These are phyloP conservation scores for Epinephelus coioides DNA, from an alignment of 2,797 vertebrate species.

Conservation along the genomic window DNA sequence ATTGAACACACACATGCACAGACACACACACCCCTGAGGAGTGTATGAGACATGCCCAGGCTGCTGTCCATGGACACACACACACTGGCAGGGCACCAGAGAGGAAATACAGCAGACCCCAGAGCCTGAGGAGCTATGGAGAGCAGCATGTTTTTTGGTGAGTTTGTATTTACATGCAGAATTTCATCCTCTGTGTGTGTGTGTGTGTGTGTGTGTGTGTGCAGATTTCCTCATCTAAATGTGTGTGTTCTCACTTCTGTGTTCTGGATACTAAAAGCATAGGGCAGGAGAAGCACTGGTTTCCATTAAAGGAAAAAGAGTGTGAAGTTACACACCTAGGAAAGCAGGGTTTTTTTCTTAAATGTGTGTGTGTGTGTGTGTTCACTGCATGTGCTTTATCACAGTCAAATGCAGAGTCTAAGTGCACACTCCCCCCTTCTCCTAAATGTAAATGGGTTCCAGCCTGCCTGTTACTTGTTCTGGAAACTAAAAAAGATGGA, in stretches of 20 bases:
- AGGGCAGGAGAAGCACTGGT: conserved; percentile 29
- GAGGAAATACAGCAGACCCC: conserved; percentile 87
- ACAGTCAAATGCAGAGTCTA: conserved; percentile 37
- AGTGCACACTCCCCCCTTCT: conserved; percentile 10
- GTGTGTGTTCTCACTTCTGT: conserved; percentile 11
- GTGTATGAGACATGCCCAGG: conserved; percentile 79
- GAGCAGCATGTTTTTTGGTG: conserved; percentile 99
- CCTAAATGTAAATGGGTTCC: conserved; percentile 43
- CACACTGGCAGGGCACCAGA: conserved; percentile 87
- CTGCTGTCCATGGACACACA: conserved; percentile 86
- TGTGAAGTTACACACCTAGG: conserved; percentile 61
- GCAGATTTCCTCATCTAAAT: background rate
- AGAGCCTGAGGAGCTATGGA: conserved; percentile 90
- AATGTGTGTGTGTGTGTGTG: background rate
- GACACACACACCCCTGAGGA: conserved; percentile 71
- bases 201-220: background rate
- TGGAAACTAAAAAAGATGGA: conserved; percentile 41
- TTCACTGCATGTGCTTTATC: conserved; percentile 45
- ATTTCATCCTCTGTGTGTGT: background rate
- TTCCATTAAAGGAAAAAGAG: conserved; percentile 45
- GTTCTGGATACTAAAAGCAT: background rate
- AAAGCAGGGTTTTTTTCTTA: conserved; percentile 1
- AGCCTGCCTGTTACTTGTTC: conserved; percentile 44
- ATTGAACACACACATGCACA: conserved; percentile 67
- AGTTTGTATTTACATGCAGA: conserved; percentile 80